Conservation (phyloP, 2,113 vertebrate species). For the Seriola quinqueradiata region DNA sequence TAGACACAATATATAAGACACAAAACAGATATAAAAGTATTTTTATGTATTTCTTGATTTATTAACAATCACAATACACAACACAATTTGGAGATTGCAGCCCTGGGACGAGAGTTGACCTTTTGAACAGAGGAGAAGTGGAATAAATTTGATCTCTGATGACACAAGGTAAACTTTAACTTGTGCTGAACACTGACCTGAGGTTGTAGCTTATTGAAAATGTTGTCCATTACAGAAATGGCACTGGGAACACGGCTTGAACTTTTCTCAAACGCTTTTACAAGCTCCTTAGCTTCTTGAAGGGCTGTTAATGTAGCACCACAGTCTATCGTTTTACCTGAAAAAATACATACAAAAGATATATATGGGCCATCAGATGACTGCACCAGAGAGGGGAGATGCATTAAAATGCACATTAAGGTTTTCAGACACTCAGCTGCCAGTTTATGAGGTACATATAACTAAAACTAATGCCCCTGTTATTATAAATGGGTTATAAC, state of each 20-base stretch:
- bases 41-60: background rate
- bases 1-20: background rate
- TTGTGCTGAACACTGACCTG: slow-evolving; percentile 81
- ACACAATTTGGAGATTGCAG: background rate
- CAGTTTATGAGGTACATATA: background rate
- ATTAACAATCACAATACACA: background rate
- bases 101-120: background rate
- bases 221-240: slow-evolving; percentile 79
- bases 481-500: background rate
- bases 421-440: background rate
- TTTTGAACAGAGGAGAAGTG: background rate
- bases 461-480: background rate
- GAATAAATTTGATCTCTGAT: background rate
- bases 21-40: background rate
- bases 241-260: slow-evolving; percentile 83
- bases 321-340: slow-evolving; percentile 79
- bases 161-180: slow-evolving; percentile 2
- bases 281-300: slow-evolving; percentile 83
- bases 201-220: slow-evolving; percentile 62
- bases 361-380: background rate
- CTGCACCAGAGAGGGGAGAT: background rate
- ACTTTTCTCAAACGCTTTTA: slow-evolving; percentile 85
- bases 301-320: slow-evolving; percentile 69
- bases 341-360: slow-evolving; percentile 14
- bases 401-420: background rate